Evolutionary conservation across 2,888 invertebrate species (phyloP), one percentile per base, ranked within the genome.

Genomic region (Lepidochrysops patricia): DNA sequence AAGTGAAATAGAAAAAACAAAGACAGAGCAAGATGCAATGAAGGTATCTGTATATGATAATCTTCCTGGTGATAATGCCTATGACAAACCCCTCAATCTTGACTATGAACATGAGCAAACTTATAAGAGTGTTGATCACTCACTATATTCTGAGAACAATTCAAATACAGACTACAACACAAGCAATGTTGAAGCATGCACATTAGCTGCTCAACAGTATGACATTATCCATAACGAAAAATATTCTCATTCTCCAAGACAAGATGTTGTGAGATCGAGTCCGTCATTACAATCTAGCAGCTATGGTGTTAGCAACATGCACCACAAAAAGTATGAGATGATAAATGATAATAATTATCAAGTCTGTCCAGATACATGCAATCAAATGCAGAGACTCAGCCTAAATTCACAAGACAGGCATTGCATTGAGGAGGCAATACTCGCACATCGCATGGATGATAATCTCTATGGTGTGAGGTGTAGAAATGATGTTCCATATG

Each of bases 41-140:
- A 88, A 87, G 72, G 74, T 77, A 60, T 83, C 89, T 59, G 72
- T 84, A 43, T 87, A 87, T 80, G 87, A 88, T 66, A 89, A 89
- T 76, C 71, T 89, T 34, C 80, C 80, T 29, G 65, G 74, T 61
- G 90, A 90, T 69, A 90, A 89, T 75, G 74, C 84, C 58, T 90
- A 90, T 77, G 90, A 90, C 64, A 87, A 84, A 70, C 89, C 89
- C 52, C 72, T 89, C 62, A 88, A 89, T 68, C 76, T 89, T 54
- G 71, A 76, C 62, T 81, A 88, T 77, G 89, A 88, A 67, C 82
- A 82, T 66, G 85, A 84, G 64, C 86, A 86, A 72, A 85, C 86
- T 35, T 90, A 90, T 65, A 89, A 87, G 75, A 87, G 89, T 79
- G 86, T 89, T 37, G 90, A 90, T 64, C 90, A 89, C 80, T 81